Conservation (phyloP, 1,140 invertebrate species). For the Drosophila pseudoananassae region DNA sequence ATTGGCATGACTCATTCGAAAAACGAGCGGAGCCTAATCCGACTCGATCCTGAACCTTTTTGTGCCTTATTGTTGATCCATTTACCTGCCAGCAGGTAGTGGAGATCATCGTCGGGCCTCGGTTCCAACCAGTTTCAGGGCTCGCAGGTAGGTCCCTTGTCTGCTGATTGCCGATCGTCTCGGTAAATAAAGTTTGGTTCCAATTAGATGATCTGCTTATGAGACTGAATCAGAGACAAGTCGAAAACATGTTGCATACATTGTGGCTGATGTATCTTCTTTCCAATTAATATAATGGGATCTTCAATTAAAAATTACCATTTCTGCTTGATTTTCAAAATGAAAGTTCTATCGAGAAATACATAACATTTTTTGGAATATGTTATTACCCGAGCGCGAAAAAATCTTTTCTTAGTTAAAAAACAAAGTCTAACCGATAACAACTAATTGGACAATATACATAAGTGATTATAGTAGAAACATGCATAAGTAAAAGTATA, state of each 20-base stretch:
- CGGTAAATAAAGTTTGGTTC: slow-evolving; percentile 11
- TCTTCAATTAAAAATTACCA: not conserved
- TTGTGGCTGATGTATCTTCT: slow-evolving; percentile 7
- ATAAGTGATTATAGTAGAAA: too few species aligned
- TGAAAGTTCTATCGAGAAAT: too few species aligned
- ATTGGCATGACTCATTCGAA: slow-evolving; percentile 63
- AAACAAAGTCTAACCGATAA: too few species aligned
- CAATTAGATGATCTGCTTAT: slow-evolving; percentile 54
- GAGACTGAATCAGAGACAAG: slow-evolving; percentile 26
- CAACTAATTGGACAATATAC: too few species aligned
- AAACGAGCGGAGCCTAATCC: slow-evolving; percentile 56
- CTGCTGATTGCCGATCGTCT: slow-evolving; percentile 15
- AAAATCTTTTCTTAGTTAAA: too few species aligned
- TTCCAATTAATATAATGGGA: not conserved
- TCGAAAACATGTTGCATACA: slow-evolving; percentile 37
- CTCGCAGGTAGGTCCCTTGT: slow-evolving; percentile 36
- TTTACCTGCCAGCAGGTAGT: slow-evolving; percentile 68
- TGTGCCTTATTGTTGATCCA: slow-evolving; percentile 52
- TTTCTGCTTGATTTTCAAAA: not conserved
- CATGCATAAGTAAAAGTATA: too few species aligned
- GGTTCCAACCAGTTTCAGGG: slow-evolving; percentile 58
- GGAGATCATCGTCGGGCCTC: slow-evolving; percentile 30
- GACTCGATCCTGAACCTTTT: slow-evolving; percentile 52
- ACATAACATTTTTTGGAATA: too few species aligned
- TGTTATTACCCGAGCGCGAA: too few species aligned